Percentiles rank a stretch among this genome's conserved stretches.
phyloP scores from a whole-genome alignment of 1,140 invertebrate species.

The Trachymyrmex cornetzi region DNA sequence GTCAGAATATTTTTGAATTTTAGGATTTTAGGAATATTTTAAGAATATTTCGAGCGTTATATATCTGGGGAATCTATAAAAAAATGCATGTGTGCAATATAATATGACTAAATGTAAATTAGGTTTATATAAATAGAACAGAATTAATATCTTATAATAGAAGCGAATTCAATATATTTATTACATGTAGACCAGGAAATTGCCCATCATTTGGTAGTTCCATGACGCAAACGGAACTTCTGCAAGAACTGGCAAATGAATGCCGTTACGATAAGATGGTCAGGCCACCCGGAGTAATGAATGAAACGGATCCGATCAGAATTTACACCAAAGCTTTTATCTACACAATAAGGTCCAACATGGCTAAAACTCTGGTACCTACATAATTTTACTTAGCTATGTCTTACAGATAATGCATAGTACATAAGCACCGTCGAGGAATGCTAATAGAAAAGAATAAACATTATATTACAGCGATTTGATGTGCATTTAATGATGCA shows the following conservation, averaged over 20 bases:
- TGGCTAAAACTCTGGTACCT: conserved; percentile 91
- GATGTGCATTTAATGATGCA: conserved; percentile 93
- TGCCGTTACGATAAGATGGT: conserved; percentile 92
- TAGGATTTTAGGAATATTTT: too few relatives aligned
- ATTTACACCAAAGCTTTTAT: conserved; percentile 91
- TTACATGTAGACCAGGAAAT: conserved; percentile 70
- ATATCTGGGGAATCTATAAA: too few relatives aligned
- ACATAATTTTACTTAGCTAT: conserved; percentile 22
- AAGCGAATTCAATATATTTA: background rate
- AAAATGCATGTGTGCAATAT: too few relatives aligned
- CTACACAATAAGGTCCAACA: conserved; percentile 92
- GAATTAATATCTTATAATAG: background rate
- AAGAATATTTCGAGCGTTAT: too few relatives aligned
- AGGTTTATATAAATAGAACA: background rate
- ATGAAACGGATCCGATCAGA: conserved; percentile 87
- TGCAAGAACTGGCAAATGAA: conserved; percentile 90
- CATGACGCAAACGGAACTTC: conserved; percentile 91
- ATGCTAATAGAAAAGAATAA: conserved; percentile 3
- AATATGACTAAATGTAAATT: too few relatives aligned
- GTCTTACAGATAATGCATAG: background rate
- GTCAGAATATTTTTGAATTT: too few relatives aligned
- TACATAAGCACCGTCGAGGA: background rate
- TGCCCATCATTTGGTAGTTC: conserved; percentile 88
- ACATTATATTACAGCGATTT: conserved; percentile 89
- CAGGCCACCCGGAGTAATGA: conserved; percentile 87